phyloP scores from a whole-genome alignment of 2,888 invertebrate species.

The Pteria penguin region DNA sequence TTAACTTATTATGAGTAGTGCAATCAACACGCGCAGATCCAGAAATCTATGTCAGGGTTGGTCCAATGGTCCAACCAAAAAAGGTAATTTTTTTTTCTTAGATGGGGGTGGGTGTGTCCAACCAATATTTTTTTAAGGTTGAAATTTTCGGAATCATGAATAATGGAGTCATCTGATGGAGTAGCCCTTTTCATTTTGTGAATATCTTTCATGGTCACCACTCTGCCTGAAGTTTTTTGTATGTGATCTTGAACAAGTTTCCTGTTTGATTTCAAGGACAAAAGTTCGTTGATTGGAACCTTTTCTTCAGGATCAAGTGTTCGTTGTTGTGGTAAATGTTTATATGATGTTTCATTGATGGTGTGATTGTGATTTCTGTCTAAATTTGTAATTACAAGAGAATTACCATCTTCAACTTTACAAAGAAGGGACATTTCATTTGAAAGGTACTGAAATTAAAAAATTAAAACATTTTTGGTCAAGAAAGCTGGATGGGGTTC shows the following conservation, averaged over 20 bases:
- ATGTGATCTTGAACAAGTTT: neutral
- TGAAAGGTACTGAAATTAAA: neutral
- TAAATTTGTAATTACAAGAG: neutral
- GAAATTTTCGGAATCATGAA: neutral
- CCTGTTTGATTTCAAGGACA: neutral
- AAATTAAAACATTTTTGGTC: neutral
- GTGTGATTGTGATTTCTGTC: constrained; percentile 1
- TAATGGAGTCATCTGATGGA: neutral
- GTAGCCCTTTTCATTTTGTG: neutral
- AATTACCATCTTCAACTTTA: neutral
- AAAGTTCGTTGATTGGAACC: neutral
- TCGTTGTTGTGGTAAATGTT: constrained; percentile 2
- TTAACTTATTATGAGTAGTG: too few species aligned
- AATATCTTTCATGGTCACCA: constrained; percentile 6
- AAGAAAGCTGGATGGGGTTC: neutral
- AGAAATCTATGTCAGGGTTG: too few species aligned
- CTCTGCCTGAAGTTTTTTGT: neutral
- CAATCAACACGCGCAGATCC: too few species aligned
- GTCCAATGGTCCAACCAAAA: too few species aligned
- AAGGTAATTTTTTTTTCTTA: too few species aligned
- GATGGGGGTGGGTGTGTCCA: too few species aligned
- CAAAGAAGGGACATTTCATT: neutral
- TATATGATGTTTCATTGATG: neutral
- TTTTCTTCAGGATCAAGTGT: neutral
- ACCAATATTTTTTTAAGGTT: neutral